phyloP scores from a whole-genome alignment of 2,888 invertebrate species.

The Heliconius ismenius region DNA sequence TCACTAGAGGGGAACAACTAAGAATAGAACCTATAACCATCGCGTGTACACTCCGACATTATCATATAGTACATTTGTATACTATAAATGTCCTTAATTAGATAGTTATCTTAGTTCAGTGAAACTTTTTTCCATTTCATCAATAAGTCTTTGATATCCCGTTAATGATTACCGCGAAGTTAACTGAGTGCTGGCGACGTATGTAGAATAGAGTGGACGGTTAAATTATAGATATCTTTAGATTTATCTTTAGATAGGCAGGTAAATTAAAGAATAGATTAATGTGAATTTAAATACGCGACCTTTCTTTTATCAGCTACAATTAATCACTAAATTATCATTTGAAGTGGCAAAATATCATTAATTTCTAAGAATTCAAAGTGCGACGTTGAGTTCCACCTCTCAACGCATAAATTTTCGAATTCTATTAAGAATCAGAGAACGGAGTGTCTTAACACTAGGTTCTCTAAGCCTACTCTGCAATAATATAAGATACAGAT shows the following conservation, averaged over 20 bases:
- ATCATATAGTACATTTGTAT: not conserved
- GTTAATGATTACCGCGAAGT: slow-evolving; percentile 45
- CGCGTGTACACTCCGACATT: not conserved
- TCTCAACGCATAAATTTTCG: too few relatives aligned
- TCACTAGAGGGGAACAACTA: not conserved
- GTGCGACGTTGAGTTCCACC: too few relatives aligned
- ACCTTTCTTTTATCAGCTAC: not conserved
- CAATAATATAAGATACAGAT: not conserved
- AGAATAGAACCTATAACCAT: not conserved
- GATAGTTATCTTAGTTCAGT: slow-evolving; percentile 32
- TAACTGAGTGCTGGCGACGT: slow-evolving; percentile 18
- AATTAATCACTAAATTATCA: not conserved
- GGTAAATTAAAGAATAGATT: not conserved
- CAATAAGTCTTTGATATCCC: slow-evolving; percentile 42
- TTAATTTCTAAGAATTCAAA: too few relatives aligned
- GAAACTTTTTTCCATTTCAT: slow-evolving; percentile 38
- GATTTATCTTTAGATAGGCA: not conserved
- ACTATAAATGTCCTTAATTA: slow-evolving; percentile 6
- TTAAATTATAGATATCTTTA: slow-evolving; percentile 2
- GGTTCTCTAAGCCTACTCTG: not conserved
- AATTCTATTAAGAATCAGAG: not conserved
- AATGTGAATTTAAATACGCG: not conserved
- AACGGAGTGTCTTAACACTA: not conserved
- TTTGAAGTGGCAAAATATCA: too few relatives aligned
- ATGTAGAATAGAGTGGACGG: slow-evolving; percentile 1